A percentile compares a stretch with the other conserved stretches of the same genome.
phyloP scores from a whole-genome alignment of 2,888 invertebrate species.

The Acanthosepion pharaonis region DNA sequence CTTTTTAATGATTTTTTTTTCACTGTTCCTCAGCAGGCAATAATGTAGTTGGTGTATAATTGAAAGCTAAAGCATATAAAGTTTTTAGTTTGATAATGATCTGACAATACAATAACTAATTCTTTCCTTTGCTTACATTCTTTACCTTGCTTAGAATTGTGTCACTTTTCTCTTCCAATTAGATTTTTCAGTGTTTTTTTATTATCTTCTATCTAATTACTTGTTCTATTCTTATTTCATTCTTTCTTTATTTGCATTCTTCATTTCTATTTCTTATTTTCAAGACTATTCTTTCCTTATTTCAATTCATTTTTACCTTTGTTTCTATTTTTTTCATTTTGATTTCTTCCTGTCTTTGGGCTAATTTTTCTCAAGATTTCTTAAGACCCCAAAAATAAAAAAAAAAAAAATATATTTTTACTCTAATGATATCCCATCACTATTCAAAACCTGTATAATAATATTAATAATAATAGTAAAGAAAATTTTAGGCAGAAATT shows the following conservation, averaged over 20 bases:
- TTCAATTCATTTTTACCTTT: neutral
- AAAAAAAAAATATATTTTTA: too few relatives aligned
- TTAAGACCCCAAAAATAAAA: too few relatives aligned
- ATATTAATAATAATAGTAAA: too few relatives aligned
- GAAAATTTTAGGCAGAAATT: too few relatives aligned
- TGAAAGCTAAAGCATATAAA: neutral
- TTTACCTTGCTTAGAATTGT: neutral
- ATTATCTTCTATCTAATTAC: neutral
- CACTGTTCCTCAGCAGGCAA: neutral
- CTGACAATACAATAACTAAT: neutral
- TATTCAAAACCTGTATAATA: too few relatives aligned
- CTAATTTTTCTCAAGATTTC: too few relatives aligned
- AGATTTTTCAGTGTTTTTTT: neutral
- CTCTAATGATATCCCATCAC: too few relatives aligned
- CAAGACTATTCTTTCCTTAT: too few relatives aligned
- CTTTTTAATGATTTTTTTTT: neutral
- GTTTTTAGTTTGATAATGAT: neutral
- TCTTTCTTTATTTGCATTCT: neutral
- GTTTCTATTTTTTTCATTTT: neutral
- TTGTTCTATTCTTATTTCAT: neutral
- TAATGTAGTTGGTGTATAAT: neutral
- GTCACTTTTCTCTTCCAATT: neutral
- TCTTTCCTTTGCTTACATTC: neutral
- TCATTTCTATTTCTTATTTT: neutral
- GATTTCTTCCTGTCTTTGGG: neutral